A percentile compares a stretch with the other conserved stretches of the same genome.
These are phyloP conservation scores for Abrostola tripartita DNA, from an alignment of 2,888 invertebrate species.

Conservation along the genomic window DNA sequence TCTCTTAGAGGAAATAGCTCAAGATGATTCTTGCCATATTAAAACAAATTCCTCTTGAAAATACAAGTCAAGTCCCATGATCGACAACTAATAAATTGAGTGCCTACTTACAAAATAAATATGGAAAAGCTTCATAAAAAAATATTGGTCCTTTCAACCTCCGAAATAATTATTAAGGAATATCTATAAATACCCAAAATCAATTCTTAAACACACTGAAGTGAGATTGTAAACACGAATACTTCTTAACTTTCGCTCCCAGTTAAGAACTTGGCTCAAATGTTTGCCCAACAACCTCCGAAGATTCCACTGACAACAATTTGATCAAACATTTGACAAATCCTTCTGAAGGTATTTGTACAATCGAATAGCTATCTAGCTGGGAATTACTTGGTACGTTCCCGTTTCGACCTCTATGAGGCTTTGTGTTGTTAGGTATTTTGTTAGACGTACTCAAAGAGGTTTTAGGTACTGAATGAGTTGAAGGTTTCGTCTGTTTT, in stretches of 20 bases:
- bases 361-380: conserved; percentile 62
- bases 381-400: conserved; percentile 53
- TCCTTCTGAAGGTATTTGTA: conserved; percentile 60
- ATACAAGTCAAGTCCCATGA: no score
- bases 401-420: conserved; percentile 14
- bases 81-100: no score
- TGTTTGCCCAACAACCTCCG: conserved; percentile 42
- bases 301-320: conserved; percentile 47
- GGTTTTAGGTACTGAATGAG: no score
- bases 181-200: no score
- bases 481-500: no score
- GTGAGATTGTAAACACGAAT: conserved; percentile 6
- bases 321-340: conserved; percentile 64
- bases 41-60: no score
- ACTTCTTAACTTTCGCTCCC: conserved; percentile 9
- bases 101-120: no score
- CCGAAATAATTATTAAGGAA: no score
- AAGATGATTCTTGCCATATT: no score
- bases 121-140: no score
- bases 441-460: background rate
- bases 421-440: background rate
- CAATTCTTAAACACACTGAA: background rate
- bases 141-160: no score
- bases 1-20: no score
- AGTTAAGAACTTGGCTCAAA: conserved; percentile 34